phyloP scores from a whole-genome alignment of 2,888 invertebrate genomes.

The Ochropleura plecta region DNA sequence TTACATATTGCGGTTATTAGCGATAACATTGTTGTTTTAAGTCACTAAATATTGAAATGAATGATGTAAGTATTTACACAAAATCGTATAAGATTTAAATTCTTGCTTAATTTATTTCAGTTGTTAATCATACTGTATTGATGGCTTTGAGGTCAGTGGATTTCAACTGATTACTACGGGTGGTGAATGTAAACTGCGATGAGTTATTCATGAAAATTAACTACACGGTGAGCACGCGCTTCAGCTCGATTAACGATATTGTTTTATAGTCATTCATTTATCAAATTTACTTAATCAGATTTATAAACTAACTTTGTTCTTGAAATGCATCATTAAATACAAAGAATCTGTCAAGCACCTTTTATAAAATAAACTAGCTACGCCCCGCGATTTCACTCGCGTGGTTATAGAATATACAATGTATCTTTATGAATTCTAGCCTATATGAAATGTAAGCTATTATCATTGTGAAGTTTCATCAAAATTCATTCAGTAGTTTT shows the following conservation, averaged over 20 bases:
- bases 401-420: too few species aligned
- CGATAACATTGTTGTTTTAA: not conserved
- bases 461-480: too few species aligned
- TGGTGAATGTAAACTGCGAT: not conserved
- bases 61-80: not conserved
- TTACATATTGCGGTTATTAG: not conserved
- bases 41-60: not conserved
- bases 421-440: too few species aligned
- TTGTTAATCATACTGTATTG: not conserved
- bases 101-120: not conserved
- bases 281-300: not conserved
- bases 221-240: not conserved
- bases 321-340: not conserved
- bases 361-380: too few species aligned
- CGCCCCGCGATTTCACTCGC: too few species aligned
- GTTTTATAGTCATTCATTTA: conserved; percentile 14
- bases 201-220: conserved; percentile 16
- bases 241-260: conserved; percentile 24
- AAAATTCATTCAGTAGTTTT: too few species aligned
- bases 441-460: too few species aligned
- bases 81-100: not conserved
- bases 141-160: not conserved
- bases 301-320: not conserved
- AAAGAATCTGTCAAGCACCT: too few species aligned
- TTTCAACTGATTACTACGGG: conserved; percentile 2